Base-by-base conservation (phyloP, 2,888 invertebrate species). In the Tetanocera ferruginea region DNA sequence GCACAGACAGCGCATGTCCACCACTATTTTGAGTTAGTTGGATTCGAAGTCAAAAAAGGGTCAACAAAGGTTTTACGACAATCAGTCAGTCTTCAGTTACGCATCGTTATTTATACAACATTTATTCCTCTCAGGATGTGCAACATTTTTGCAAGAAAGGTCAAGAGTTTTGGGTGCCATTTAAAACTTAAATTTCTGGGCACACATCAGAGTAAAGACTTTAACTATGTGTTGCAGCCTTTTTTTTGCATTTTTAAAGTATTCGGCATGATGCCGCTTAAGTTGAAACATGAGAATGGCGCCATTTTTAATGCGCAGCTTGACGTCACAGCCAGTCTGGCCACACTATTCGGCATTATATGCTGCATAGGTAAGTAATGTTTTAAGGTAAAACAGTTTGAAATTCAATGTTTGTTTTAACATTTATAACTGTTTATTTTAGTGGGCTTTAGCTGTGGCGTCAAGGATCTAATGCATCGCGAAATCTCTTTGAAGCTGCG, bases 201-300 rank as follows among this genome's bases (percentile, higher is more conserved):
- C 3, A 28, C 69, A 25, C 25, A 69, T 28, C 52, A 70, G n/a
- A 79, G 77, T 69, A 77, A 71, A 64, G 79, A 83, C 17, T 80
- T 83, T 11, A 79, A 74, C 5, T 87, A 84, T 73, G 82, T 85
- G 6, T 80, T 84, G 23, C 85, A 83, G 83, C 86, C 86, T 31
- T 84, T 86, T 81, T 81, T 82, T 62, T 82, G 84, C 25, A 81
- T 85, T 17, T 85, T 82, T 37, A 85, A 85, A 81, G 17, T 82
- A 9, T 82, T 83, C 69, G 85, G 84, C 0, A 83, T 85, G 34
- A 80, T 80, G 71, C 86, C 86, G 4, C 83, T 88, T 55, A 77
- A 79, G 78, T 78, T 83, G 64, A 57, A 78, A 23, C 23, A 49
- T 3, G 51, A 49, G n/a, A 67, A 78, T 9, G 71, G 52, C 17